Evolutionary conservation across 2,888 invertebrate genomes (phyloP), one percentile per base, ranked within the genome.

Genomic region (Chironomus tentans): DNA sequence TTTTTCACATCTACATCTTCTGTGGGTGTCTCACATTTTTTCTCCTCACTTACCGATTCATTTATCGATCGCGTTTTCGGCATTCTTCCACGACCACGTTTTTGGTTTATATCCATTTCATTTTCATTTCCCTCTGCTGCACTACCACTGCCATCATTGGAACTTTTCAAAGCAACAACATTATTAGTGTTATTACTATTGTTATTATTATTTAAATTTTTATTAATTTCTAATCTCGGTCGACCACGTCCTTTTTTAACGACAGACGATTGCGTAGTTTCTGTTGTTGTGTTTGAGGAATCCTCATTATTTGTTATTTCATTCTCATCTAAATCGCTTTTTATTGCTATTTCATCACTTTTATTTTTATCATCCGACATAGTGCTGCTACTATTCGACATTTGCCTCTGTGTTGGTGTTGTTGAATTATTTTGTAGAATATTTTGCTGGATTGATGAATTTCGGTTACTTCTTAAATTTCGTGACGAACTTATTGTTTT

Each of bases 121-220:
- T 22, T 22, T 68, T 74, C 61, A 75, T 22, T 13, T 56, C 56
- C 56, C 77, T 76, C 22, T 77, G 48, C 72, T 73, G 61, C 76
- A 76, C 72, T 77, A 77, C 15, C 76, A 77, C 47, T 38, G 38
- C 65, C 81, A 81, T 18, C 15, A 7, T 7, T 18, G 18, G 15
- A 15, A 56, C 15, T 56, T 18, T 56, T 38, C 4, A 38, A 38
- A 38, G 10, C 56, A 18, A 56, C 56, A 7, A 7, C 6, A 15
- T 56, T 56, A n/a, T 15, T 56, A 4, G 56, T 56, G 2, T 18
- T 6, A 56, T 18, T 56, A 5, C 48, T 68, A 2, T 28, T 68
- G 4, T 68, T 38, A 68, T 48, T 48, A 50, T 24, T 68, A 7
- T 22, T 24, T 47, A 21, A 46, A 24, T 65, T 65, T 28, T 56